Evolutionary conservation across 2,888 invertebrate species (phyloP), one percentile per base, ranked within the genome.

Genomic region (Sphaeridia pumilis): DNA sequence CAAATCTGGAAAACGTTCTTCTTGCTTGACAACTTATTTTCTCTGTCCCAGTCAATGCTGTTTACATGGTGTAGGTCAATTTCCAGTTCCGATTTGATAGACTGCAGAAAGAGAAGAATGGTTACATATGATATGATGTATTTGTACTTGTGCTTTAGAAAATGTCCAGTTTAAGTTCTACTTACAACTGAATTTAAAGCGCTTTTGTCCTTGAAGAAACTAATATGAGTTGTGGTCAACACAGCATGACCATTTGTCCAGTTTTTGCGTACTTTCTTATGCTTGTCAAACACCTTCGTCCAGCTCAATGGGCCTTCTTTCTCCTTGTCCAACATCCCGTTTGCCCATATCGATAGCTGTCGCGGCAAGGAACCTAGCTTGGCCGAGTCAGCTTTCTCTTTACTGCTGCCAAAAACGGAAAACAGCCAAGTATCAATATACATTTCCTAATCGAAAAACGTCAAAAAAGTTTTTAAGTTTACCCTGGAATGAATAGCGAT

Each of bases 211-310:
- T 82, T 82, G 68, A 83, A 86, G 68, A 85, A 81, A 48, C 80
- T 72, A 34, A 86, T 74, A 60, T 80, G 80, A 2, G 80, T 76
- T 42, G 80, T 78, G 1, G 82, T 81, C 42, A 85, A 75, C 45
- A 82, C 78, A 66, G 82, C 79, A 71, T 79, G 83, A 56, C 79
- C 77, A 28, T 77, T 74, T n/a, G n/a, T n/a, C 85, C 85, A 86
- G 70, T 81, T 81, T 73, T 84, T 84, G 14, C 58, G 24, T 10
- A 59, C 49, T 60, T 60, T n/a, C 17, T 38, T 38, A 17, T 38
- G 7, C 38, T 38, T 38, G 17, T 83, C 82, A n/a, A 76, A 75
- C 66, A 81, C 77, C 71, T 81, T 83, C 24, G 83, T 81, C 61
- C 79, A 75, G 65, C 78, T 78, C 47, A 83, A 70, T 1, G 73